These are phyloP conservation scores for Drosophila buzzatii DNA, from an alignment of 2,888 invertebrate genomes.

Conservation along the genomic window DNA sequence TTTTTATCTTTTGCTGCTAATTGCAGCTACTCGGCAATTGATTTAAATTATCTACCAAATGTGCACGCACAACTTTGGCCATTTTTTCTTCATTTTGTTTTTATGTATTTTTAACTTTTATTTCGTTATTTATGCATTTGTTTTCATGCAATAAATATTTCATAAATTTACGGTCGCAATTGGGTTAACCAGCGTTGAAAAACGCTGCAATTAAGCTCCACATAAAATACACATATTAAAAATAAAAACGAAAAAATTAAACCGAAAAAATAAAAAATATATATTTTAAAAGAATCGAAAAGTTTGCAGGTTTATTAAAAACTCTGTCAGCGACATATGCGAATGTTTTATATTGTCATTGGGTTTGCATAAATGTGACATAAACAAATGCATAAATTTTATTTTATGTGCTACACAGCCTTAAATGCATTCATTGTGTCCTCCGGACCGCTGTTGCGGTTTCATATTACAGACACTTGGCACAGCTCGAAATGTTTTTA, in stretches of 20 bases:
- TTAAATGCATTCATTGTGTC: slow-evolving; percentile 30
- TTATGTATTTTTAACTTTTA: slow-evolving; percentile 2
- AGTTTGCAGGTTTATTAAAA: slow-evolving; percentile 71
- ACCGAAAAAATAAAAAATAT: neutral
- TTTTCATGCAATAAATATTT: slow-evolving; percentile 65
- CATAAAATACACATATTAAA: slow-evolving; percentile 50
- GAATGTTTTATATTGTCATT: slow-evolving; percentile 62
- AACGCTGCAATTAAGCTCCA: slow-evolving; percentile 71
- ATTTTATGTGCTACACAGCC: slow-evolving; percentile 54
- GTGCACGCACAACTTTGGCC: slow-evolving; percentile 27
- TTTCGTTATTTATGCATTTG: slow-evolving; percentile 62
- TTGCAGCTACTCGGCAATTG: slow-evolving; percentile 78
- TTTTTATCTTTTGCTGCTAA: slow-evolving; percentile 77
- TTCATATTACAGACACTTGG: slow-evolving; percentile 6
- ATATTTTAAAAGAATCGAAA: slow-evolving; percentile 12
- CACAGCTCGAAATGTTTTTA: neutral
- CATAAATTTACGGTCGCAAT: slow-evolving; percentile 73
- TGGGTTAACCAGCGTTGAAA: slow-evolving; percentile 77
- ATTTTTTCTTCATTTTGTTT: neutral
- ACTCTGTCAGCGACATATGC: slow-evolving; percentile 73
- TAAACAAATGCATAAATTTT: slow-evolving; percentile 71
- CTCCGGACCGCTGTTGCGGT: slow-evolving; percentile 38
- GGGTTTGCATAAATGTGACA: slow-evolving; percentile 66
- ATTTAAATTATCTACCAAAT: slow-evolving; percentile 77
- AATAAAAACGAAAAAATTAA: neutral